These are phyloP conservation scores for Orussus abietinus DNA, from an alignment of 1,140 invertebrate species.

Conservation along the genomic window DNA sequence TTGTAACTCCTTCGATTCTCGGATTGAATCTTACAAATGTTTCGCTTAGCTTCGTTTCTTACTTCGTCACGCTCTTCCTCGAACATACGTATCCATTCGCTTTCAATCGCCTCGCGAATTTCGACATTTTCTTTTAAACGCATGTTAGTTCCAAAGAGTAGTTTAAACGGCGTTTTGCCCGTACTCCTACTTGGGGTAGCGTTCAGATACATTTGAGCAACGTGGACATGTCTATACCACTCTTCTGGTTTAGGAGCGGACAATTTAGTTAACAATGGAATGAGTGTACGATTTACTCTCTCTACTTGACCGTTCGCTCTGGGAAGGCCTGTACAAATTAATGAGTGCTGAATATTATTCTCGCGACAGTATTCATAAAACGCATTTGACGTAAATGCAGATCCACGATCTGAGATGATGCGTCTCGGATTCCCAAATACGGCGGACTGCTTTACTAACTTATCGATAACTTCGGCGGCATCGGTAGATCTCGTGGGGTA, in stretches of 20 bases:
- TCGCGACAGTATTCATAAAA: conserved; percentile 10
- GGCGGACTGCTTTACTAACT: conserved; percentile 19
- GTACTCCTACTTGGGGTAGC: conserved; percentile 33
- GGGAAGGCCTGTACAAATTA: conserved; percentile 23
- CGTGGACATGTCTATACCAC: conserved; percentile 34
- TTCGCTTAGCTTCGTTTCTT: conserved; percentile 22
- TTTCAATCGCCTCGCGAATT: conserved; percentile 19
- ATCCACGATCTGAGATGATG: conserved; percentile 14
- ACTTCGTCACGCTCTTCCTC: conserved; percentile 21
- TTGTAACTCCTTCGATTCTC: conserved; percentile 32
- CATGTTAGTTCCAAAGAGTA: conserved; percentile 34
- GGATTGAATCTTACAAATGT: conserved; percentile 30
- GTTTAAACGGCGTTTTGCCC: conserved; percentile 30
- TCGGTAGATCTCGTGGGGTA: conserved; percentile 15
- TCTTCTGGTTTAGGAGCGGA: conserved; percentile 22
- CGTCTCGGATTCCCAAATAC: conserved; percentile 30
- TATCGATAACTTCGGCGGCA: conserved; percentile 14
- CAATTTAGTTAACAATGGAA: conserved; percentile 29
- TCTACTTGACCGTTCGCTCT: conserved; percentile 36
- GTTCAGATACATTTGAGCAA: conserved; percentile 33
- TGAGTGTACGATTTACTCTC: conserved; percentile 26
- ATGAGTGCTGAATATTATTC: conserved; percentile 11
- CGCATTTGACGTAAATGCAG: conserved; percentile 16
- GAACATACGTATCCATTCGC: conserved; percentile 10
- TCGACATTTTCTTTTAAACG: conserved; percentile 19